These are phyloP conservation scores for Ectropis crepuscularia DNA, from an alignment of 2,888 invertebrate genomes.

Conservation along the genomic window DNA sequence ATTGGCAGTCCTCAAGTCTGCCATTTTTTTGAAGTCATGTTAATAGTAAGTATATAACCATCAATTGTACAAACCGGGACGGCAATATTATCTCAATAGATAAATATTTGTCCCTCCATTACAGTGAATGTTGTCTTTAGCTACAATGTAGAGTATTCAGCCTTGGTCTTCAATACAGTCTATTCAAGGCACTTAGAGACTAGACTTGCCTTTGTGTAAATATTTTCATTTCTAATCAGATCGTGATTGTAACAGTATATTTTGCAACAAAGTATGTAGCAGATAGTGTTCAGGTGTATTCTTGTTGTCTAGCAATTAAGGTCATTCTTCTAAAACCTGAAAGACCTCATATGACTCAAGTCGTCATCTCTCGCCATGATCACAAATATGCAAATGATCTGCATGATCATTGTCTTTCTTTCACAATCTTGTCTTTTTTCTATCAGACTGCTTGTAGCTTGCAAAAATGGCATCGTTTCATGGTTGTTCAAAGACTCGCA, in stretches of 20 bases:
- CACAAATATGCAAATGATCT: no score
- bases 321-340: no score
- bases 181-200: slow-evolving; percentile 9
- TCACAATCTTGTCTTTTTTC: no score
- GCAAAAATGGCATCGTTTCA: no score
- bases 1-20: no score
- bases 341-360: no score
- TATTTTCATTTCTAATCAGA: slow-evolving; percentile 13
- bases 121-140: slow-evolving; percentile 12
- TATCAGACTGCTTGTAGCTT: no score
- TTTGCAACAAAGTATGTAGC: slow-evolving; percentile 9
- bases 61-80: background rate
- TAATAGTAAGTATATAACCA: background rate
- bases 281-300: background rate
- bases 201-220: background rate
- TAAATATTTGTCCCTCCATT: slow-evolving; percentile 7
- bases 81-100: background rate
- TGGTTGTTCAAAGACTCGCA: no score
- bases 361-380: no score
- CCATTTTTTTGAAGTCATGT: no score
- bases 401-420: no score
- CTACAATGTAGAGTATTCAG: slow-evolving; percentile 13
- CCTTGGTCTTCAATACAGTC: slow-evolving; percentile 11
- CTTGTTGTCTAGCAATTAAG: background rate
- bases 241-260: background rate